Evolutionary conservation across 2,888 invertebrate species (phyloP).

Genomic region (Drosophila falleni): DNA sequence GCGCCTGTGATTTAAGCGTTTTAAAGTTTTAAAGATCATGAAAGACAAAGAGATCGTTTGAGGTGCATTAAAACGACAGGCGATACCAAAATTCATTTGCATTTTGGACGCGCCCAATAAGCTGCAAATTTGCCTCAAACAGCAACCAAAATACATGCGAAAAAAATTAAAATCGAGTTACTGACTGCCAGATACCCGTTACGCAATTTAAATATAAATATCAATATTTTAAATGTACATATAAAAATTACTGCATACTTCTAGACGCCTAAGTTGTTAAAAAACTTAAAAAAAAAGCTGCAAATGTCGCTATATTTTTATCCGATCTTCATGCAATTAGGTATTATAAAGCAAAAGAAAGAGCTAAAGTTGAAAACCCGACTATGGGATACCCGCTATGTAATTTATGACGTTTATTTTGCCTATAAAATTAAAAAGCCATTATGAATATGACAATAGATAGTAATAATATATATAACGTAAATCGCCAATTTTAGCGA

Average conservation of each 20-base stretch:
- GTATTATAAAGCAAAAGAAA: too few species aligned
- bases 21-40: too few species aligned
- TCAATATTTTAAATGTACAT: too few species aligned
- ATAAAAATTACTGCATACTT: background rate
- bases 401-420: too few species aligned
- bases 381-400: too few species aligned
- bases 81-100: slow-evolving; percentile 28
- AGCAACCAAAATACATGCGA: background rate
- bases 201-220: background rate
- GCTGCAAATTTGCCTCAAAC: slow-evolving; percentile 24
- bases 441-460: background rate
- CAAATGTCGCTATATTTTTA: background rate
- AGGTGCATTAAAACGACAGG: slow-evolving; percentile 44
- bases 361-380: too few species aligned
- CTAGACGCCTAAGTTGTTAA: background rate
- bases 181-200: background rate
- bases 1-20: slow-evolving; percentile 36
- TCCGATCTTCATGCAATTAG: background rate
- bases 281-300: background rate
- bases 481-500: too few species aligned
- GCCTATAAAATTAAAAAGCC: too few species aligned
- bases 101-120: slow-evolving; percentile 41
- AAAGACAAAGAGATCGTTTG: slow-evolving; percentile 46
- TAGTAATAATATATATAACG: background rate
- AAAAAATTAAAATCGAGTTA: too few species aligned